A percentile compares a stretch with the other conserved stretches of the same genome.
phyloP scores from a whole-genome alignment of 2,888 invertebrate species.

The Nymphalis urticae region DNA sequence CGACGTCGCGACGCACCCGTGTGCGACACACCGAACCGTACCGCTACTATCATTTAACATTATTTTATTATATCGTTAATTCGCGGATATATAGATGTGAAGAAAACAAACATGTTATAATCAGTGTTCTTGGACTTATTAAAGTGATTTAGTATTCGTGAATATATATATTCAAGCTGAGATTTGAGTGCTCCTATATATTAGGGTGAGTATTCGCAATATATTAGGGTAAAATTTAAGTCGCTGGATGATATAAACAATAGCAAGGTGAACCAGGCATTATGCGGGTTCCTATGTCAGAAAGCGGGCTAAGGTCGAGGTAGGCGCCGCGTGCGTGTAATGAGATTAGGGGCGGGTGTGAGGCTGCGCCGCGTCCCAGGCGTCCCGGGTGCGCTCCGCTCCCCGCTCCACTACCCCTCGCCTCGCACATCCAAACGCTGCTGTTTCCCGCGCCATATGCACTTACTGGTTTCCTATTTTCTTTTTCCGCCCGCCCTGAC shows the following conservation, averaged over 20 bases:
- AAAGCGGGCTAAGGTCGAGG: slow-evolving; percentile 60
- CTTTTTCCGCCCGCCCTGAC: slow-evolving; percentile 50
- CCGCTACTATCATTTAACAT: slow-evolving; percentile 48
- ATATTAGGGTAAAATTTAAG: slow-evolving; percentile 28
- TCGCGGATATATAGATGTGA: slow-evolving; percentile 39
- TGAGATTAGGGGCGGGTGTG: slow-evolving; percentile 60
- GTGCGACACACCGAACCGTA: slow-evolving; percentile 54
- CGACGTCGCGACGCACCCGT: slow-evolving; percentile 78
- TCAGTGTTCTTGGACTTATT: slow-evolving; percentile 25
- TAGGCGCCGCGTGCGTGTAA: slow-evolving; percentile 61
- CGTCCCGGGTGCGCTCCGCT: slow-evolving; percentile 42
- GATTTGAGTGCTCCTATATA: slow-evolving; percentile 30
- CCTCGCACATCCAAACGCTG: slow-evolving; percentile 40
- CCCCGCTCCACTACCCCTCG: slow-evolving; percentile 44
- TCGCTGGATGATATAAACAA: slow-evolving; percentile 31
- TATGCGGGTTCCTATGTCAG: slow-evolving; percentile 52
- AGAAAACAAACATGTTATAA: slow-evolving; percentile 55
- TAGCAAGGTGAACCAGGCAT: slow-evolving; percentile 39
- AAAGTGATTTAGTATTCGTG: slow-evolving; percentile 27
- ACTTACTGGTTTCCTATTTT: slow-evolving; percentile 45
- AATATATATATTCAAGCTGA: slow-evolving; percentile 24
- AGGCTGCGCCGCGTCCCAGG: slow-evolving; percentile 47
- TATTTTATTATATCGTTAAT: slow-evolving; percentile 47
- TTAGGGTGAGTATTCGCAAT: slow-evolving; percentile 39
- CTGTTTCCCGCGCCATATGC: slow-evolving; percentile 39